Conservation (phyloP, 2,797 vertebrate genomes). For the Echiichthys vipera region DNA sequence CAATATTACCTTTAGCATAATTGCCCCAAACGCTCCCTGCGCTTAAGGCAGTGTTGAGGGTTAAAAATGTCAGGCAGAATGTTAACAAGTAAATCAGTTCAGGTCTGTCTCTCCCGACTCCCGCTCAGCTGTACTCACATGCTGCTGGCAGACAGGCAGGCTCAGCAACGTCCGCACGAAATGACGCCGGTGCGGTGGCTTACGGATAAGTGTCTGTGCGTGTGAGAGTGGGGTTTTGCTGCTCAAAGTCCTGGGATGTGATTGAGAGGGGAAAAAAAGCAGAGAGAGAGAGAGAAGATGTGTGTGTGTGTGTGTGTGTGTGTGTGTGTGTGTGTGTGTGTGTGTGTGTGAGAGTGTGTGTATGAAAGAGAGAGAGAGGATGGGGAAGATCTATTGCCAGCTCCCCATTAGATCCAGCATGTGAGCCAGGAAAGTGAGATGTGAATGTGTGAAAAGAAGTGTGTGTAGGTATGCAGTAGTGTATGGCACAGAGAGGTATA, state of each 20-base stretch:
- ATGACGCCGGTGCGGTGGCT: constrained; percentile 38
- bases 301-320: constrained; percentile 30
- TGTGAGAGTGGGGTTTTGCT: constrained; percentile 31
- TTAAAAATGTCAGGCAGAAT: constrained; percentile 10
- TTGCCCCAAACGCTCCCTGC: not conserved
- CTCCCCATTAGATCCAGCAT: constrained; percentile 39
- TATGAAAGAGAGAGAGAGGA: constrained; percentile 5
- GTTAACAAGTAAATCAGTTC: constrained; percentile 33
- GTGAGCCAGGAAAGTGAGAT: constrained; percentile 33
- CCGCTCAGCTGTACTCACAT: constrained; percentile 75
- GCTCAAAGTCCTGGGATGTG: constrained; percentile 45
- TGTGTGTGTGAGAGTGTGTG: not conserved
- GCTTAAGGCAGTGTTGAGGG: not conserved
- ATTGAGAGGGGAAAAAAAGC: constrained; percentile 21
- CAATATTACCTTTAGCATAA: not conserved
- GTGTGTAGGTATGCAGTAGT: constrained; percentile 49
- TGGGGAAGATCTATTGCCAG: constrained; percentile 22
- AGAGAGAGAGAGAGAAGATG: not conserved
- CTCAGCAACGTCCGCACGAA: constrained; percentile 51
- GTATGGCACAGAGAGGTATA: constrained; percentile 13
- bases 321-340: not conserved
- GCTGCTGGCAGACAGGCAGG: constrained; percentile 50
- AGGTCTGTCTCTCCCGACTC: constrained; percentile 26
- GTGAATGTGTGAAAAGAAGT: constrained; percentile 24
- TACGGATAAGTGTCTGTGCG: constrained; percentile 30